Evolutionary conservation across 1,140 invertebrate genomes (phyloP).

Genomic region (Temnothorax longispinosus): DNA sequence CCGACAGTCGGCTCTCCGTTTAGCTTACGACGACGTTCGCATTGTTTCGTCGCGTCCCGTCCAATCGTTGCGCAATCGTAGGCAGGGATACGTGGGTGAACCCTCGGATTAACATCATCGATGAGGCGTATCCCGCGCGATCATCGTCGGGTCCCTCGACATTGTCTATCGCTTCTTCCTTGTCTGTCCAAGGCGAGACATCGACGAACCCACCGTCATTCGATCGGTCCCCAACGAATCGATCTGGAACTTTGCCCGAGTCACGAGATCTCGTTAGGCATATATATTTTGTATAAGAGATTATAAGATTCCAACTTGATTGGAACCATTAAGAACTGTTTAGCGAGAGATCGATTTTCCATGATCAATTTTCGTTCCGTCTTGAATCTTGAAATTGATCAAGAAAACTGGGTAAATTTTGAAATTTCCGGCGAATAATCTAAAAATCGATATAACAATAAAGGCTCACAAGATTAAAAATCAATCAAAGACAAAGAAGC

Average conservation of each 20-base stretch:
- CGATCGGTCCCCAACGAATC: not conserved
- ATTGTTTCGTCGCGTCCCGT: not conserved
- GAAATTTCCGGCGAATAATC: not conserved
- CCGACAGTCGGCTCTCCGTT: not conserved
- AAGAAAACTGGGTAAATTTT: too few relatives aligned
- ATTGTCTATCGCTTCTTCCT: slow-evolving; percentile 7
- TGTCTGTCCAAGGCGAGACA: not conserved
- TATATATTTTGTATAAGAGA: not conserved
- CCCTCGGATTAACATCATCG: slow-evolving; percentile 31
- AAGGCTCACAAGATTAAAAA: too few relatives aligned
- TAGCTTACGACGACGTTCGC: slow-evolving; percentile 24
- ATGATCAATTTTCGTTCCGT: not conserved
- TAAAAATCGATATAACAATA: too few relatives aligned
- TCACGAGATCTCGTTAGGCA: not conserved
- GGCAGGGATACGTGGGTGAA: slow-evolving; percentile 8
- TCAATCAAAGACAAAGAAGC: too few relatives aligned
- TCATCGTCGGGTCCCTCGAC: slow-evolving; percentile 10
- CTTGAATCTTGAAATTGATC: not conserved
- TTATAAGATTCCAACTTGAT: not conserved
- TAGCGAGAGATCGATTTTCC: not conserved
- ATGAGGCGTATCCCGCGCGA: slow-evolving; percentile 19
- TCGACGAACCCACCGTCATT: not conserved
- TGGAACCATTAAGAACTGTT: not conserved
- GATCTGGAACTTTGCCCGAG: not conserved
- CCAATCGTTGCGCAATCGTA: slow-evolving; percentile 63